Percentiles rank a stretch among this genome's conserved stretches.
phyloP scores from a whole-genome alignment of 2,113 vertebrate species.

The Heteronetta atricapilla region DNA sequence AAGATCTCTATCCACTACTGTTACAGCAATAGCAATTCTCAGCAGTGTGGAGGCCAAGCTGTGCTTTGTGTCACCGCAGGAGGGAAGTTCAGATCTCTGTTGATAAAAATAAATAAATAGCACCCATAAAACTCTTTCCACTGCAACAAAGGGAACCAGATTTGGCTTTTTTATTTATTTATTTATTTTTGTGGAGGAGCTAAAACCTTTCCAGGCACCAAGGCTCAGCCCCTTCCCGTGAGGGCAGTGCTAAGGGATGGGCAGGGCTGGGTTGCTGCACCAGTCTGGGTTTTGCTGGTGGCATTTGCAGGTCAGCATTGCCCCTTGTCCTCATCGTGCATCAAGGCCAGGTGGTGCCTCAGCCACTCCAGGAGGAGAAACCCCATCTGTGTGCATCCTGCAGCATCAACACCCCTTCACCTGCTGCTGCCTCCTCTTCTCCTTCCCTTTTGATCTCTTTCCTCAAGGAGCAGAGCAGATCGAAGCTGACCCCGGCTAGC shows the following conservation, averaged over 20 bases:
- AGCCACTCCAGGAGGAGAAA: not conserved
- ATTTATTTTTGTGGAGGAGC: not conserved
- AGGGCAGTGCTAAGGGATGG: not conserved
- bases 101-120: not conserved
- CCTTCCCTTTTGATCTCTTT: not conserved
- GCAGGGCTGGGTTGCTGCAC: not conserved
- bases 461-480: not conserved
- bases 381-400: not conserved
- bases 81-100: not conserved
- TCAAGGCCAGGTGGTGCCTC: not conserved
- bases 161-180: not conserved
- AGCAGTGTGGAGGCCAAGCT: not conserved
- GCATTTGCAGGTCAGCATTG: not conserved
- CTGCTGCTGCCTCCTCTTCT: not conserved
- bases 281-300: not conserved
- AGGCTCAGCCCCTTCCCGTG: accelerated
- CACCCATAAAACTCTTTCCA: not conserved
- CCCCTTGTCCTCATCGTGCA: not conserved
- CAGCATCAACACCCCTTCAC: not conserved
- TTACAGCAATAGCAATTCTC: accelerated
- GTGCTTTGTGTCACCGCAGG: not conserved
- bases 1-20: not conserved
- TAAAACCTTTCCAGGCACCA: not conserved
- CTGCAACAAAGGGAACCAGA: not conserved
- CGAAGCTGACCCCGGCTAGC: not conserved